Conservation (phyloP, 1,140 invertebrate species). For the Reticulitermes speratus region DNA sequence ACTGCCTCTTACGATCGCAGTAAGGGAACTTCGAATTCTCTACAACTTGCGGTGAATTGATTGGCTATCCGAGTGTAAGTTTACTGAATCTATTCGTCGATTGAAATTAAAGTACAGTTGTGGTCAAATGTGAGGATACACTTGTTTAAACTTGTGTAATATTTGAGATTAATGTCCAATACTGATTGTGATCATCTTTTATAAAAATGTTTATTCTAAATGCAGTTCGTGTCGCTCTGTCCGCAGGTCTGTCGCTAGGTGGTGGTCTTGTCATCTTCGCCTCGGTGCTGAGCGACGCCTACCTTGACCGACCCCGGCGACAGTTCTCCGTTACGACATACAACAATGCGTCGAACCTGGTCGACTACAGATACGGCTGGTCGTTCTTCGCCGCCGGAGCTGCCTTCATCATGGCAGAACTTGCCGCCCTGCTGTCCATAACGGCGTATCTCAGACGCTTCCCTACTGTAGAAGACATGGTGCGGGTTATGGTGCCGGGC, state of each 20-base stretch:
- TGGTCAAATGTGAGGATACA: too few relatives aligned
- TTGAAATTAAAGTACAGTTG: too few relatives aligned
- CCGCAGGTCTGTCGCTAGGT: constrained; percentile 61
- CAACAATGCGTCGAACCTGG: constrained; percentile 41
- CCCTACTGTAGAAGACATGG: constrained; percentile 64
- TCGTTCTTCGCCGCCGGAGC: constrained; percentile 66
- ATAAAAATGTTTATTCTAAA: too few relatives aligned
- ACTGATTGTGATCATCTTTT: too few relatives aligned
- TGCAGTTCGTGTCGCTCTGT: too few relatives aligned
- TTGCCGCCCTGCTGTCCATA: constrained; percentile 63
- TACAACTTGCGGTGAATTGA: too few relatives aligned
- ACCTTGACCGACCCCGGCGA: constrained; percentile 50
- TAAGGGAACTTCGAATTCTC: too few relatives aligned
- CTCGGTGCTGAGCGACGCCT: constrained; percentile 61
- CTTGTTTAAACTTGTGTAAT: too few relatives aligned
- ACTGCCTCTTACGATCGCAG: too few relatives aligned
- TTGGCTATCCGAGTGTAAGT: too few relatives aligned
- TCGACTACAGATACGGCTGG: constrained; percentile 68
- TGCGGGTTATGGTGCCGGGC: constrained; percentile 62
- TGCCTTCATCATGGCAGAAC: constrained; percentile 64
- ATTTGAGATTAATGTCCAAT: too few relatives aligned
- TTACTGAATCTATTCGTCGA: too few relatives aligned
- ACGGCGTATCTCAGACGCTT: constrained; percentile 63
- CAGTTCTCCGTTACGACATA: neutral
- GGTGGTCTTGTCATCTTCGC: constrained; percentile 63